Evolutionary conservation across 2,888 invertebrate genomes (phyloP), one percentile per base, ranked within the genome.

Genomic region (Deroplatys truncata): DNA sequence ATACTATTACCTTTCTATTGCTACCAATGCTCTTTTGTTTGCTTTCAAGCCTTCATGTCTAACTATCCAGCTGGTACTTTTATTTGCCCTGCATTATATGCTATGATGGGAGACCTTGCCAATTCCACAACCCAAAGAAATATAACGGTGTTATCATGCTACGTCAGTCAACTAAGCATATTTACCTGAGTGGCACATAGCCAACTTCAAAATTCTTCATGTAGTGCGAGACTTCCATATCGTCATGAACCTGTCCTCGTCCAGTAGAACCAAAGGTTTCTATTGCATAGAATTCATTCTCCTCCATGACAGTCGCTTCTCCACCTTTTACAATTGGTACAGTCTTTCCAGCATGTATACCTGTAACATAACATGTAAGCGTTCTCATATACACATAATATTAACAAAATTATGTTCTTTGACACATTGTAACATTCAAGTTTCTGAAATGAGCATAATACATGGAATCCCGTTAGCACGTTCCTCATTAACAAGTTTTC

Each of bases 191-290:
- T 28, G 99, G 99, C 89, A 99, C 98, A 93, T 97, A 98, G 84
- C 95, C 95, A 92, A 97, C 97, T 92, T 99, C 99, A 93, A 97
- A 99, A 94, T 99, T 98, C 94, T 99, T 99, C 99, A 99, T 99
- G 93, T 99, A 99, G 94, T 99, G 99, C 28, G 99, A 99, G 92
- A 98, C 98, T 93, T 99, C 99, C 98, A 99, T 98, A 93, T 99
- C 99, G 93, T 99, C 99, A 93, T 99, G 99, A 2, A 99, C 99
- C 90, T 97, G 94, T 0, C 98, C 98, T 88, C 96, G 96, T 2
- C 99, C 99, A 1, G 99, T 99, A 13, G 99, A 99, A 84, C 99
- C 99, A 93, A 99, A 99, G 0, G 99, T 99, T 94, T 99, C 99
- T 92, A 99, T 99, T 0, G 99, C 99, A 94, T 99, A 99, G 94